Percentiles rank a stretch among this genome's conserved stretches.
phyloP scores from a whole-genome alignment of 2,888 invertebrate genomes.

The Alsophila aescularia region DNA sequence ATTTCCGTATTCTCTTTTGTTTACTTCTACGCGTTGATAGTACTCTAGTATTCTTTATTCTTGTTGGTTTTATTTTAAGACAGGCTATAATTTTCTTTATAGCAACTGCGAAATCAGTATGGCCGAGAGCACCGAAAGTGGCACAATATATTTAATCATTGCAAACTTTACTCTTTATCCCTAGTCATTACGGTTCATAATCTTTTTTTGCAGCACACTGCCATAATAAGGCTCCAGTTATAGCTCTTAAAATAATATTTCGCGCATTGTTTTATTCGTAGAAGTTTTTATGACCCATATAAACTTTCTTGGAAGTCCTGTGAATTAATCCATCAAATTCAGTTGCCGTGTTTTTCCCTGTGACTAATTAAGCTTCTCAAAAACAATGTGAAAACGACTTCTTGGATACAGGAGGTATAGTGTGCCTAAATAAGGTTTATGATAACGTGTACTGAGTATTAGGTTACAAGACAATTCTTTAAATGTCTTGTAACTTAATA shows the following conservation, averaged over 20 bases:
- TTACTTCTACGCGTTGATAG: background rate
- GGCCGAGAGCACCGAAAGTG: slow-evolving; percentile 3
- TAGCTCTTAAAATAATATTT: slow-evolving; percentile 14
- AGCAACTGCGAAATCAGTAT: slow-evolving; percentile 40
- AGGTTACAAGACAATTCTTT: no score
- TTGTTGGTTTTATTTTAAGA: slow-evolving; percentile 9
- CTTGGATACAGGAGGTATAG: background rate
- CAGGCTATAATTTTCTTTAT: slow-evolving; percentile 35
- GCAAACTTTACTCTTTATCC: slow-evolving; percentile 1
- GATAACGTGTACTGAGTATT: no score
- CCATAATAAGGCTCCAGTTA: slow-evolving; percentile 6
- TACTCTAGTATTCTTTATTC: background rate
- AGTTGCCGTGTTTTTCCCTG: background rate
- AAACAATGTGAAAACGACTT: background rate
- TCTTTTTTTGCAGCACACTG: background rate
- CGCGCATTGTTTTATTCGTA: slow-evolving; percentile 27
- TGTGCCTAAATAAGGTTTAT: no score
- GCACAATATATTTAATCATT: background rate
- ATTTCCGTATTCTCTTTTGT: no score
- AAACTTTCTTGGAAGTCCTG: slow-evolving; percentile 23
- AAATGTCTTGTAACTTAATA: no score
- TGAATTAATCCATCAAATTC: slow-evolving; percentile 12
- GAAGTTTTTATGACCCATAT: slow-evolving; percentile 28
- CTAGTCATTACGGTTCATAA: slow-evolving; percentile 2
- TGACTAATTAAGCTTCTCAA: background rate